Base-by-base conservation (phyloP, 2,113 vertebrate genomes). In the Columbina picui region DNA sequence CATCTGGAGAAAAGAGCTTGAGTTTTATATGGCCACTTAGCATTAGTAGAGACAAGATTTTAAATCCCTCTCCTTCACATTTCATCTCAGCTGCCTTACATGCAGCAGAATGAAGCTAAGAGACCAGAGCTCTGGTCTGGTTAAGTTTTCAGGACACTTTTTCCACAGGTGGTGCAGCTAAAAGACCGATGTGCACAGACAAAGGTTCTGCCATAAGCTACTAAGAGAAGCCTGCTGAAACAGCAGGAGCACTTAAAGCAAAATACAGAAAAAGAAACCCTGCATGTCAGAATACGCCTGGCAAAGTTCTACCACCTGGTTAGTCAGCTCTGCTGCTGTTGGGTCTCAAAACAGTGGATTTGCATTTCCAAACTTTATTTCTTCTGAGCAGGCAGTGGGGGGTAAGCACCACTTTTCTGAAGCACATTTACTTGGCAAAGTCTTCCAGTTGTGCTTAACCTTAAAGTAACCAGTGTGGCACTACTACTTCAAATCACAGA, bases 161-260 rank as follows among this genome's bases (percentile, higher is more conserved):
- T 74, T 74, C n/a, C 23, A 57, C 19, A 39, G 3, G 20, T 14
- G 17, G 7, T 74, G 17, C 34, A 87, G 36, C 47, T 32, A 34
- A 30, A 70, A 83, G 27, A 43, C 16, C 69, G n/a, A 14, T 0
- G 1, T n/a, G 2, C 43, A 30, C 6, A 5, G 8, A 92, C 2
- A 8, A 68, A 49, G 21, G 13, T 56, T 84, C 69, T 85, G 34
- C 7, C 34, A 64, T 22, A 71, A 81, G 3, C 14, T 68, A 39
- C 21, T 49, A 52, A 13, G 32, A 75, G 11, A 68, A 60, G 26
- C 49, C 8, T 68, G 49, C 68, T 56, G 30, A 85, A 87, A 82
- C 20, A 88, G 34, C 8, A 63, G 7, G 7, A 56, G 7, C 22
- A 34, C 10, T 76, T 59, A 18, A 21, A 47, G 12, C 18, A 84